Base-by-base conservation (phyloP, 2,797 vertebrate species). In the Hephaestus fuliginosus region DNA sequence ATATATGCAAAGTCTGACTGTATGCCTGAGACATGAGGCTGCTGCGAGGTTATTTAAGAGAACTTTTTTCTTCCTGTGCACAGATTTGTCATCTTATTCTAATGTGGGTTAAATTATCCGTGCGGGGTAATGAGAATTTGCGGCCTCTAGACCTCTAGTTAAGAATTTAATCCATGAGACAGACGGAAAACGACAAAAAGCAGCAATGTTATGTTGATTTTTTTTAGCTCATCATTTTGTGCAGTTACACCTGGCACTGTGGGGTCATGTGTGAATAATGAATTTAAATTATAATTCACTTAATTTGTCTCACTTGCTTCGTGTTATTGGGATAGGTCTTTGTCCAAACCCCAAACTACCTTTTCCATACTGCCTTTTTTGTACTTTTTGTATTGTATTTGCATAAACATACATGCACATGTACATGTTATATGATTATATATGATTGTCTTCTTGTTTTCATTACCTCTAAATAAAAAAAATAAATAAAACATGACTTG, bases 151-250 rank as follows among this genome's bases (percentile, higher is more conserved):
- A 69, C 67, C 20, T 76, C 7, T 18, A 52, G 25, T 68, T 76
- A 52, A 82, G 33, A 51, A 56, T 68, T 80, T 43, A 72, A 81
- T 76, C 44, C 49, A 60, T 10, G 12, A 56, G n/a, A 76, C 5
- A 56, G 5, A 17, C 3, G 56, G 55, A 65, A 49, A 75, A 33
- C 52, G n/a, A 36, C 39, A 61, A 51, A 75, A 70, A 36, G 20
- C 0, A 0, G 25, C 36, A 74, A 55, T 61, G 0, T 76, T 65
- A 0, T 64, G 48, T 67, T 67, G 28, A 46, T 72, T 74, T 72
- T 74, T 72, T 15, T 53, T 0, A 65, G 28, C 22, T 61, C 28
- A 70, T 25, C 4, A 14, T 44, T 80, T 74, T 75, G 55, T 63
- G 57, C 10, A 71, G 60, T 66, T 77, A 66, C n/a, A 67, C 11